Percentiles rank a stretch among this genome's conserved stretches.
Evolutionary conservation across 2,888 invertebrate species (phyloP).

Genomic region (Drosophila paracracens): DNA sequence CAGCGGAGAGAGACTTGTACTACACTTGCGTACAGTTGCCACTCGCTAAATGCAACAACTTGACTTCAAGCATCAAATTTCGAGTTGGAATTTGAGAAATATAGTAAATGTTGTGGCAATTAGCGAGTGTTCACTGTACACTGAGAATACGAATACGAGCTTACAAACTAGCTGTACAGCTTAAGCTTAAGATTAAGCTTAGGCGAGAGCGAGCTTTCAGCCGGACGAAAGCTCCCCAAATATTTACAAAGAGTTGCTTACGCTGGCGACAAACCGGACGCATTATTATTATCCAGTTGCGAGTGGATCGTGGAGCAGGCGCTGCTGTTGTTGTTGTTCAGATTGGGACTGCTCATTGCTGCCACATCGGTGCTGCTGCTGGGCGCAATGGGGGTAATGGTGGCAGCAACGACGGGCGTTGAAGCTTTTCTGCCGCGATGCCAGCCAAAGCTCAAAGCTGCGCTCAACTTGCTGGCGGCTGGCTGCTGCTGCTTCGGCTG

Average conservation of each 20-base stretch:
- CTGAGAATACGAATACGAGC: conserved; percentile 7
- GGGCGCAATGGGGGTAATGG: conserved; percentile 1
- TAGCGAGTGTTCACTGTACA: not conserved
- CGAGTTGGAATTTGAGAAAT: not conserved
- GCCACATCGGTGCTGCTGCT: conserved; percentile 51
- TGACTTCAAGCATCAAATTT: not conserved
- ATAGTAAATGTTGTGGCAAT: not conserved
- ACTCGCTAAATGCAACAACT: not conserved
- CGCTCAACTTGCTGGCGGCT: conserved; percentile 76
- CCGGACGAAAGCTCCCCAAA: conserved; percentile 17
- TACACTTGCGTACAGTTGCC: conserved; percentile 31
- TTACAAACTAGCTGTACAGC: conserved; percentile 64
- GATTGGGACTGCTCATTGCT: conserved; percentile 73
- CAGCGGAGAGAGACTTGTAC: conserved; percentile 56
- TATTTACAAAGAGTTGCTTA: conserved; percentile 56
- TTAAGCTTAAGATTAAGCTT: not conserved
- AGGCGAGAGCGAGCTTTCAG: not conserved
- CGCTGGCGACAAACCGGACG: conserved; percentile 57
- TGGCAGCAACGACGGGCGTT: conserved; percentile 1
- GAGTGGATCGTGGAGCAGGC: conserved; percentile 74
- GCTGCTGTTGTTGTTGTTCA: conserved; percentile 75
- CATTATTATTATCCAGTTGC: conserved; percentile 74
- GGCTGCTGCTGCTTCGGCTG: conserved; percentile 30
- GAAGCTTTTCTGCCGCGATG: conserved; percentile 55
- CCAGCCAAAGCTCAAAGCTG: conserved; percentile 83